Conservation (phyloP, 2,888 invertebrate genomes). For the Drosophila anomalata region DNA sequence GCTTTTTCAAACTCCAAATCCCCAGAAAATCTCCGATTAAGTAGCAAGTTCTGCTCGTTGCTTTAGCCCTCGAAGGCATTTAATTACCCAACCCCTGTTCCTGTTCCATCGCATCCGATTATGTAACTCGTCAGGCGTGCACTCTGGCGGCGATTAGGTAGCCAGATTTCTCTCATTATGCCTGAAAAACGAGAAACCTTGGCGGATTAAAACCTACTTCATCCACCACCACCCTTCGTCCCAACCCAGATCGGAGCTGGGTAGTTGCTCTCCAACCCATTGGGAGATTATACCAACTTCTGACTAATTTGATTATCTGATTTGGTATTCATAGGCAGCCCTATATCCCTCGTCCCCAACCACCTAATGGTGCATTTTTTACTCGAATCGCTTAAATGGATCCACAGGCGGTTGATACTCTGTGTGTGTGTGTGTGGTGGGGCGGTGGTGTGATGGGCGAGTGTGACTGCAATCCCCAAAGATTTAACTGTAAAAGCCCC, state of each 20-base stretch:
- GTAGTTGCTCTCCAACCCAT: constrained; percentile 5
- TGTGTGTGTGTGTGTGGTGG: too few species aligned
- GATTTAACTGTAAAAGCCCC: constrained; percentile 44
- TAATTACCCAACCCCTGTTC: constrained; percentile 34
- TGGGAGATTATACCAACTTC: constrained; percentile 32
- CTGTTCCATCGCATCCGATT: constrained; percentile 18
- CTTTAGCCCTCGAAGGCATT: constrained; percentile 15
- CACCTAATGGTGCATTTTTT: constrained; percentile 25
- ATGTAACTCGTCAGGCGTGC: constrained; percentile 20
- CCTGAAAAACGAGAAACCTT: constrained; percentile 14
- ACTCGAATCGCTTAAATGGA: constrained; percentile 6
- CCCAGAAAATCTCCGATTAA: constrained; percentile 14
- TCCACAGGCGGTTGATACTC: constrained; percentile 35
- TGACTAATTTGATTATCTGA: constrained; percentile 50
- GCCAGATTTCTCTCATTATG: constrained; percentile 26
- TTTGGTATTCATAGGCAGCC: constrained; percentile 29
- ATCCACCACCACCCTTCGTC: constrained; percentile 4
- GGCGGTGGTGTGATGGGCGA: constrained; percentile 5
- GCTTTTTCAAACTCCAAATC: constrained; percentile 9
- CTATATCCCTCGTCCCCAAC: background rate
- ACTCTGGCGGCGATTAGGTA: constrained; percentile 28
- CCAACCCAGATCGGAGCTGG: too few species aligned
- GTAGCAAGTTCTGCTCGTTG: constrained; percentile 6
- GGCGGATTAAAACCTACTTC: constrained; percentile 23
- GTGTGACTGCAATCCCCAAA: constrained; percentile 26